Evolutionary conservation across 2,797 vertebrate species (phyloP).

Genomic region (Phrynocephalus guinanensis): DNA sequence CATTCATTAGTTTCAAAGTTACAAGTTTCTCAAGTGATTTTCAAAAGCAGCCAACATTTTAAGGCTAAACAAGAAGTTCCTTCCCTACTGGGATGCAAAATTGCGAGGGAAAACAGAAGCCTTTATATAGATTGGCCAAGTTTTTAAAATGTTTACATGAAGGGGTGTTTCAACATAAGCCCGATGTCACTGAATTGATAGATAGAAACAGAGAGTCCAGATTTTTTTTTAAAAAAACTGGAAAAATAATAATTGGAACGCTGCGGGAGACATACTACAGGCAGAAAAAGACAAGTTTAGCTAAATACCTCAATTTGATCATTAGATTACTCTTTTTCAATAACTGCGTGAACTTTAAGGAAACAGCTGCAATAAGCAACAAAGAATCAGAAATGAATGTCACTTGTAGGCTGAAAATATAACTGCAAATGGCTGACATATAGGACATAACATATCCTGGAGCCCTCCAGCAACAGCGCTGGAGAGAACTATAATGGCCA

Average conservation of each 20-base stretch:
- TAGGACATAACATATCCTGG: neutral
- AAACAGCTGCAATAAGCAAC: neutral
- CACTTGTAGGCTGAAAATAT: neutral
- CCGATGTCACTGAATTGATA: too few relatives aligned
- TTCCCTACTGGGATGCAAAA: rapidly evolving
- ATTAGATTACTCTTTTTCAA: neutral
- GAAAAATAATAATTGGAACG: neutral
- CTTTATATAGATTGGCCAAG: neutral
- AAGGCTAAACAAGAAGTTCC: slow-evolving; percentile 35
- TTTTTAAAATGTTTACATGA: neutral
- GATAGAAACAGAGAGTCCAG: neutral
- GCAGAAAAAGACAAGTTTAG: slow-evolving; percentile 19
- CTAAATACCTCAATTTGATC: neutral
- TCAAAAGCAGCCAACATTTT: slow-evolving; percentile 31
- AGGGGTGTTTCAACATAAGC: slow-evolving; percentile 2
- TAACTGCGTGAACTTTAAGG: neutral
- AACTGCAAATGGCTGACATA: neutral
- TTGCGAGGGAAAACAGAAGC: neutral
- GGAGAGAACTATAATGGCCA: neutral
- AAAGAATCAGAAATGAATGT: neutral
- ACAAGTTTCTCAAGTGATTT: slow-evolving; percentile 33
- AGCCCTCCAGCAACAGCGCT: neutral
- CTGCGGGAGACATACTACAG: neutral
- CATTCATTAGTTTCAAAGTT: slow-evolving; percentile 48
- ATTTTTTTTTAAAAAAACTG: neutral